Base-by-base conservation (phyloP, 2,888 invertebrate species). In the Xestia rhomboidea region DNA sequence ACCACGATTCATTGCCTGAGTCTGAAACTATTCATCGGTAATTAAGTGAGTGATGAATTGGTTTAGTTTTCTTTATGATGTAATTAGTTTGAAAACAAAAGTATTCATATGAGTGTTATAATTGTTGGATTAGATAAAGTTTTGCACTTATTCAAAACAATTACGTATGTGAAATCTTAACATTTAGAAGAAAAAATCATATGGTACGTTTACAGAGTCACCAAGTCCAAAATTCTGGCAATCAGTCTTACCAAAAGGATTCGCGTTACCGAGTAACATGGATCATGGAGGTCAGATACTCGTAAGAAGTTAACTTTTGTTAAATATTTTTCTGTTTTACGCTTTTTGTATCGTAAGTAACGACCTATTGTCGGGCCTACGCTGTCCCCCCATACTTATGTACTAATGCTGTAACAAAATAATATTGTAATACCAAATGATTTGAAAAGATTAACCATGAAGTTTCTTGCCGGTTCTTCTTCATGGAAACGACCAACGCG, bases 41-140 rank as follows among this genome's bases (percentile, higher is more conserved):
- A 73, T 87, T 49, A 85, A 76, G 15, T 30, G 15, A 44, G n/a
- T 38, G 44, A 82, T 77, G n/a, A 60, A 77, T 75, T 64, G 27
- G 2, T 38, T 27, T 10, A 51, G 64, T 44, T 79, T 51, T 49
- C 13, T 49, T 51, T 62, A 63, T 54, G 63, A 54, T 54, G 13
- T 71, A 54, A 71, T 80, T 64, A 46, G 30, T 46, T 72, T 13
- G 15, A 10, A 18, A 71, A 63, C 27, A 46, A 41, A 49, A 72
- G n/a, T 46, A 21, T 21, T 21, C 24, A 11, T 34, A 15, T 27
- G 8, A 21, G 18, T 27, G 30, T 41, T 30, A 30, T 73, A 15
- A 67, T 67, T 44, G n/a, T 62, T 30, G 10, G 5, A 62, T 34
- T 34, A 62, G 21, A 21, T 11, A 34, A 34, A 60, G 18, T 60